A percentile compares a stretch with the other conserved stretches of the same genome.
These are phyloP conservation scores for Globodera ellingtonae DNA, from an alignment of 1,140 invertebrate species.

Conservation along the genomic window DNA sequence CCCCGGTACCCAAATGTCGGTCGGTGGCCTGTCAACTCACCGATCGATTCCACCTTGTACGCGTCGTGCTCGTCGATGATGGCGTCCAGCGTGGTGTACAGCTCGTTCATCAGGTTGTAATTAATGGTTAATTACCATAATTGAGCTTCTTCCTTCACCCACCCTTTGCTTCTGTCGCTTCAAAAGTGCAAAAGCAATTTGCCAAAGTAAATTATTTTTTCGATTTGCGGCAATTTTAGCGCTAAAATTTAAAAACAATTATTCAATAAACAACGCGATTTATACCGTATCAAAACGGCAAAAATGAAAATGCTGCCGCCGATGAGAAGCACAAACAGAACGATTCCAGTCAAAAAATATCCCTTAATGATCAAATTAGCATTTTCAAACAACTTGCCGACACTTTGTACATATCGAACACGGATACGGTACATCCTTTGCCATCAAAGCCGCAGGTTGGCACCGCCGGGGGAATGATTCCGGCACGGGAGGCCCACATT, in stretches of 20 bases:
- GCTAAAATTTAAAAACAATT: background rate
- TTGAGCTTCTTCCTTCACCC: background rate
- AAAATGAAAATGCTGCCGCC: background rate
- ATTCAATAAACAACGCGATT: background rate
- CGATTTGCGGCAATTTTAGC: background rate
- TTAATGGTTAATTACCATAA: too few relatives aligned
- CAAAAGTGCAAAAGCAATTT: background rate
- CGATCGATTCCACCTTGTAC: slow-evolving; percentile 74
- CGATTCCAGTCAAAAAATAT: background rate
- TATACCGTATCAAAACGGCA: background rate
- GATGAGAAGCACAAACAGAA: background rate
- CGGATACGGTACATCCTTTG: slow-evolving; percentile 41
- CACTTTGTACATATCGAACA: slow-evolving; percentile 37
- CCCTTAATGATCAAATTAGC: background rate
- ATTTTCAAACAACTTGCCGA: background rate
- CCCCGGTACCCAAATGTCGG: background rate
- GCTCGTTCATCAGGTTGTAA: slow-evolving; percentile 75
- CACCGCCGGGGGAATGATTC: slow-evolving; percentile 25
- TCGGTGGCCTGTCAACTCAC: slow-evolving; percentile 22
- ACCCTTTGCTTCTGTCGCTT: background rate
- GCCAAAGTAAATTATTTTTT: background rate
- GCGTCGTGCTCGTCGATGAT: slow-evolving; percentile 77
- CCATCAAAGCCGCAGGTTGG: slow-evolving; percentile 48
- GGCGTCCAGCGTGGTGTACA: slow-evolving; percentile 80
- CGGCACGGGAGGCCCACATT: slow-evolving; percentile 45